These are phyloP conservation scores for Tapera naevia DNA, from an alignment of 2,797 vertebrate genomes.

Conservation along the genomic window DNA sequence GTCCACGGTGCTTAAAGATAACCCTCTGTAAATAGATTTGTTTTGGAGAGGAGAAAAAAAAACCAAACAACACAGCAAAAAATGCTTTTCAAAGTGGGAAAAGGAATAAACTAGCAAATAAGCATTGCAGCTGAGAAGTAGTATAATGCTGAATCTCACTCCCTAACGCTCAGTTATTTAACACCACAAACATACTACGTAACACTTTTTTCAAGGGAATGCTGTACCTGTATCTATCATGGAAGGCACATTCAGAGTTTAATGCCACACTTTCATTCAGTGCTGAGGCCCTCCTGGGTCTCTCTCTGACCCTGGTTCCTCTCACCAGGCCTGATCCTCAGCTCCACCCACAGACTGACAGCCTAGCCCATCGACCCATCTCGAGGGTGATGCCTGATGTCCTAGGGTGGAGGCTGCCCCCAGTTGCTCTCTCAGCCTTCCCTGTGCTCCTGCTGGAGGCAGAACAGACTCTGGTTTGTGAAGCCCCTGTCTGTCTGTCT, in stretches of 20 bases:
- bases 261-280: background rate
- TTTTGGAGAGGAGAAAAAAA: accelerated
- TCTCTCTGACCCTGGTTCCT: background rate
- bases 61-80: background rate
- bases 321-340: background rate
- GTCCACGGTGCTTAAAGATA: background rate
- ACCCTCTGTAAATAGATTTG: background rate
- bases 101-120: background rate
- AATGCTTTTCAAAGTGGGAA: background rate
- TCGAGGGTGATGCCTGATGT: background rate
- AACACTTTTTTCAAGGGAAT: background rate
- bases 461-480: background rate
- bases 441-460: background rate
- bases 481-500: background rate
- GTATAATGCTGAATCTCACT: background rate
- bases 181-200: too few relatives aligned
- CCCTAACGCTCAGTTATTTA: background rate
- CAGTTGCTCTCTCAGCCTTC: background rate
- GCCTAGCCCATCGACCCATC: background rate
- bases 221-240: background rate
- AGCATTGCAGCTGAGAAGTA: background rate
- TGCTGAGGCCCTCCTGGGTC: background rate
- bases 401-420: background rate
- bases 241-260: background rate
- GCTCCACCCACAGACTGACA: too few relatives aligned